Evolutionary conservation across 2,888 invertebrate species (phyloP), one percentile per base, ranked within the genome.

Genomic region (Drosophila limbata): DNA sequence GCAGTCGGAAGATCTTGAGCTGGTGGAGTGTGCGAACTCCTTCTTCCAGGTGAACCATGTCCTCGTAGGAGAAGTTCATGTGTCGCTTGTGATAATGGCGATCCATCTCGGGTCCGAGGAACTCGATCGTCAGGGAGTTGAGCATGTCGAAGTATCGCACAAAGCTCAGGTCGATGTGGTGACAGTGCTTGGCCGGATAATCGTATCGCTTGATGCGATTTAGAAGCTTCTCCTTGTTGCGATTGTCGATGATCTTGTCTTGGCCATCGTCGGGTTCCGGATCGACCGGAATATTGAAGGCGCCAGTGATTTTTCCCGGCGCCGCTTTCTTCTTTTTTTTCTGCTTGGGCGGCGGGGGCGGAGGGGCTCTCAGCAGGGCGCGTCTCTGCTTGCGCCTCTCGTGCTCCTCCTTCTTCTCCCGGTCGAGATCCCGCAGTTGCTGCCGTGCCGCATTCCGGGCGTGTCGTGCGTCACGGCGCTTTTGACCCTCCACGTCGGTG

Each of bases 121-220:
- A 91, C 63, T 91, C 90, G 0, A 92, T 42, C 15, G 66, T 77
- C 15, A 92, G 67, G 0, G 79, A 73, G 5, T 73, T 71, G 11
- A 92, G 53, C 13, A 79, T 61, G 0, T 77, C 64, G 19, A 91
- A 88, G 52, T 79, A 77, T 4, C 85, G 80, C 11, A 92, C 50
- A 47, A 91, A 84, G 13, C 85, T 78, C 2, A 92, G 76, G 47
- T 90, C 82, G 9, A 91, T 79, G 66, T 92, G 92, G 55, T 89
- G 89, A 19, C 92, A 92, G n/a, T 89, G 79, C 40, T 90, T 80
- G 19, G 83, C 59, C 0, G 89, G 89, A 62, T 84, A 92, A 17
- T 83, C 68, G 3, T 81, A 81, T n/a, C 62, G 56, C 25, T 78
- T 79, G 0, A 68, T 4, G 1, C 65, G 69, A 0, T 35, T 33